Percentiles rank a stretch among this genome's conserved stretches.
These are phyloP conservation scores for Cyrtorhinus lividipennis DNA, from an alignment of 1,140 invertebrate species.

Conservation along the genomic window DNA sequence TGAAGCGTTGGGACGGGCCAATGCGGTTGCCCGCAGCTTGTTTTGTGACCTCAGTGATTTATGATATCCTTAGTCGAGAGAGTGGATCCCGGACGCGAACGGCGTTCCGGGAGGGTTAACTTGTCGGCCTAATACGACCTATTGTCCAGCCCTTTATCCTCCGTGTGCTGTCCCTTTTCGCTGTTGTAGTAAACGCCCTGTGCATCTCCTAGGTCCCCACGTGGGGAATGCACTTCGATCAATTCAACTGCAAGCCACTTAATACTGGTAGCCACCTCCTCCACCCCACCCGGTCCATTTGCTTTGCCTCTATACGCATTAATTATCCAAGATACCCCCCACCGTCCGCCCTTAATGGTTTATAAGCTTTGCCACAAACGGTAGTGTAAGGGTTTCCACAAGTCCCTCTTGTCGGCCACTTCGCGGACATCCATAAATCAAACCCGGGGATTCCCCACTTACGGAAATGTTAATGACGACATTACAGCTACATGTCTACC, in stretches of 20 bases:
- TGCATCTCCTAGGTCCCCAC: not conserved
- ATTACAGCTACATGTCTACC: not conserved
- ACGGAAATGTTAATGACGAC: not conserved
- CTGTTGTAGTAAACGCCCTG: too few relatives aligned
- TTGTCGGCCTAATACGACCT: not conserved
- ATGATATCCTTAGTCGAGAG: not conserved
- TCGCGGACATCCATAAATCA: not conserved
- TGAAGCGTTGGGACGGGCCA: not conserved
- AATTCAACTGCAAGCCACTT: not conserved
- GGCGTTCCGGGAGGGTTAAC: not conserved
- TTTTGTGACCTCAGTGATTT: not conserved
- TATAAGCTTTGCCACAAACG: too few relatives aligned
- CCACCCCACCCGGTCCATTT: not conserved
- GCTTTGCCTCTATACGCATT: not conserved
- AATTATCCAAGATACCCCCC: not conserved
- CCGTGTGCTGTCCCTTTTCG: not conserved
- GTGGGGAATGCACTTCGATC: not conserved
- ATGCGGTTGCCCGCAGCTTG: not conserved
- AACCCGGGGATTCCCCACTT: not conserved
- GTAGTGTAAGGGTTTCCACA: not conserved
- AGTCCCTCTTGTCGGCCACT: not conserved
- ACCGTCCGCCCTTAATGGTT: not conserved
- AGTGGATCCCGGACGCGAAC: too few relatives aligned
- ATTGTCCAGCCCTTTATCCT: not conserved
- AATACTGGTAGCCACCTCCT: not conserved